Percentiles rank a stretch among this genome's conserved stretches.
These are phyloP conservation scores for Euwallacea fornicatus DNA, from an alignment of 1,140 invertebrate genomes.

Conservation along the genomic window DNA sequence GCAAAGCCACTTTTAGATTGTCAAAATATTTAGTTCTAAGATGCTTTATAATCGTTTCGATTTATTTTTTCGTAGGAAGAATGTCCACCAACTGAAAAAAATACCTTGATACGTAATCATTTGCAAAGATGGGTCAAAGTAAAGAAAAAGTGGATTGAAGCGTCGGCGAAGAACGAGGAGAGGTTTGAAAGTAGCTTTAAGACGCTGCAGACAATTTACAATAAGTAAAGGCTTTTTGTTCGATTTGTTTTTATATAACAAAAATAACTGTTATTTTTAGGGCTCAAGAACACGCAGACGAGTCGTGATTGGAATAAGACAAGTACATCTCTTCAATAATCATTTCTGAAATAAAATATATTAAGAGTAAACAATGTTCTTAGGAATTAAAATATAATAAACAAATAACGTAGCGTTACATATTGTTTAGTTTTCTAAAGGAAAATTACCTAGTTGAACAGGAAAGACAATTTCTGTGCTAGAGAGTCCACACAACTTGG, in stretches of 20 bases:
- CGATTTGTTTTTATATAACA: too few relatives aligned
- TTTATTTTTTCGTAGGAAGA: slow-evolving; percentile 56
- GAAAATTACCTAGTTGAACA: slow-evolving; percentile 8
- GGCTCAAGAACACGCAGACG: slow-evolving; percentile 46
- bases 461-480: neutral
- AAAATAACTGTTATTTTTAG: slow-evolving; percentile 38
- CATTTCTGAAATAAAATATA: slow-evolving; percentile 27
- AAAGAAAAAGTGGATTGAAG: slow-evolving; percentile 66
- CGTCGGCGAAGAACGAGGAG: slow-evolving; percentile 64
- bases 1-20: too few relatives aligned
- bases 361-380: slow-evolving; percentile 29
- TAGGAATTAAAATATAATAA: slow-evolving; percentile 15
- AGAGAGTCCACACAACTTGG: slow-evolving; percentile 17
- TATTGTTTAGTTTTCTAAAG: slow-evolving; percentile 15
- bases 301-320: slow-evolving; percentile 3
- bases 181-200: slow-evolving; percentile 63
- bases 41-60: slow-evolving; percentile 18
- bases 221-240: slow-evolving; percentile 57
- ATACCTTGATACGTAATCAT: slow-evolving; percentile 60
- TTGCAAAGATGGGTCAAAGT: slow-evolving; percentile 63
- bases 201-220: slow-evolving; percentile 66
- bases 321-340: slow-evolving; percentile 6
- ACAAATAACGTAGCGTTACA: slow-evolving; percentile 7
- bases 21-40: neutral
- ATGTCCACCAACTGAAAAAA: slow-evolving; percentile 54